Evolutionary conservation across 2,888 invertebrate species (phyloP).

Genomic region (Pollenia amentaria): DNA sequence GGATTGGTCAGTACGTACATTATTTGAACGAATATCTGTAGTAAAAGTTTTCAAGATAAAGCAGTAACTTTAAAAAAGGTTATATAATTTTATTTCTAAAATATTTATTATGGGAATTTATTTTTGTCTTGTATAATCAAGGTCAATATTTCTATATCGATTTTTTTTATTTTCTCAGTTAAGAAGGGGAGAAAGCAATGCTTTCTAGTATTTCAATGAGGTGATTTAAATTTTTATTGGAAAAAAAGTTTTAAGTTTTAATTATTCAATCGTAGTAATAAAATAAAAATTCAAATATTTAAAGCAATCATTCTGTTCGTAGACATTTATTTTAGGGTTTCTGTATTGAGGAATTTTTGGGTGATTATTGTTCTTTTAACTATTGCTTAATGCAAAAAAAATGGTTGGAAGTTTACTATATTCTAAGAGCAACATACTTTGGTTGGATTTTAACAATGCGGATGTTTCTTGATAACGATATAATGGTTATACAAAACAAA

Average conservation of each 20-base stretch:
- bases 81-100: conserved; percentile 62
- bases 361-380: too few relatives aligned
- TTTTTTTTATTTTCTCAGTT: conserved; percentile 1
- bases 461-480: too few relatives aligned
- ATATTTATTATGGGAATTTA: conserved; percentile 48
- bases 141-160: conserved; percentile 59
- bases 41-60: conserved; percentile 63
- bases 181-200: conserved; percentile 61
- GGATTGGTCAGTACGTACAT: conserved; percentile 32
- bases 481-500: too few relatives aligned
- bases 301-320: conserved; percentile 46
- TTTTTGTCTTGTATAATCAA: conserved; percentile 37
- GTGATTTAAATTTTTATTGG: conserved; percentile 36
- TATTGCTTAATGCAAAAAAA: too few relatives aligned
- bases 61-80: conserved; percentile 13
- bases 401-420: too few relatives aligned
- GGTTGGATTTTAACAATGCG: too few relatives aligned
- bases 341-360: background rate
- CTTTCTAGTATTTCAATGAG: conserved; percentile 45
- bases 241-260: conserved; percentile 41
- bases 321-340: conserved; percentile 47
- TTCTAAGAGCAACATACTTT: too few relatives aligned
- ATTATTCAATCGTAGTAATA: conserved; percentile 63
- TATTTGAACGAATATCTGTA: conserved; percentile 23
- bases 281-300: conserved; percentile 59